A percentile compares a stretch with the other conserved stretches of the same genome.
Conservation (phyloP, 2,113 vertebrate species). For the Brachypodius melanocephalos region DNA sequence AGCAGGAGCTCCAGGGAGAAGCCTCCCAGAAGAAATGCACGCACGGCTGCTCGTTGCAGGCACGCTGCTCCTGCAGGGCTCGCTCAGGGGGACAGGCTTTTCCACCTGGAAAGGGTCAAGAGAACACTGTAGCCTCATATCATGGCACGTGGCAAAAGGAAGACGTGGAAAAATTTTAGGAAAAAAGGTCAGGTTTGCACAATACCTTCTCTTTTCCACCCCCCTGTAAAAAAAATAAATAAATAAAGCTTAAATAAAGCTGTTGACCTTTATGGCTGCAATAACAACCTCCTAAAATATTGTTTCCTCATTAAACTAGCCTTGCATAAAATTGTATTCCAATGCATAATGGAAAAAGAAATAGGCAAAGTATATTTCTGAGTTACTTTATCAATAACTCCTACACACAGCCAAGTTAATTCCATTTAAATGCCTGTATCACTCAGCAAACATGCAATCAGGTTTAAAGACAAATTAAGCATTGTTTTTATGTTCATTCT, state of each 20-base stretch:
- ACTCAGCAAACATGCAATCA: slow-evolving; percentile 34
- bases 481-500: slow-evolving; percentile 40
- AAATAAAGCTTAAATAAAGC: slow-evolving; percentile 31
- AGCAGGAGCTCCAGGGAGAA: slow-evolving; percentile 85
- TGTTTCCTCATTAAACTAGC: slow-evolving; percentile 55
- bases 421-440: slow-evolving; percentile 37
- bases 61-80: slow-evolving; percentile 84
- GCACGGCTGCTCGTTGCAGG: slow-evolving; percentile 87
- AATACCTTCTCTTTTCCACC: fast-evolving
- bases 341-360: slow-evolving; percentile 32
- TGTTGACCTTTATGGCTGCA: slow-evolving; percentile 41
- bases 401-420: slow-evolving; percentile 20
- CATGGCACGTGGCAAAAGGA: neutral
- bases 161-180: neutral
- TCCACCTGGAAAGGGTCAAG: slow-evolving; percentile 72
- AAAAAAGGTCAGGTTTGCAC: neutral
- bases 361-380: slow-evolving; percentile 11
- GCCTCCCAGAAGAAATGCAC: slow-evolving; percentile 86
- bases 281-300: slow-evolving; percentile 55
- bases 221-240: neutral
- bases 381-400: slow-evolving; percentile 41
- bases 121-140: neutral
- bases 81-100: slow-evolving; percentile 82
- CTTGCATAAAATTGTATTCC: slow-evolving; percentile 57
- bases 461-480: slow-evolving; percentile 49